phyloP scores from a whole-genome alignment of 2,888 invertebrate genomes.

The Philopedon plagiatum region DNA sequence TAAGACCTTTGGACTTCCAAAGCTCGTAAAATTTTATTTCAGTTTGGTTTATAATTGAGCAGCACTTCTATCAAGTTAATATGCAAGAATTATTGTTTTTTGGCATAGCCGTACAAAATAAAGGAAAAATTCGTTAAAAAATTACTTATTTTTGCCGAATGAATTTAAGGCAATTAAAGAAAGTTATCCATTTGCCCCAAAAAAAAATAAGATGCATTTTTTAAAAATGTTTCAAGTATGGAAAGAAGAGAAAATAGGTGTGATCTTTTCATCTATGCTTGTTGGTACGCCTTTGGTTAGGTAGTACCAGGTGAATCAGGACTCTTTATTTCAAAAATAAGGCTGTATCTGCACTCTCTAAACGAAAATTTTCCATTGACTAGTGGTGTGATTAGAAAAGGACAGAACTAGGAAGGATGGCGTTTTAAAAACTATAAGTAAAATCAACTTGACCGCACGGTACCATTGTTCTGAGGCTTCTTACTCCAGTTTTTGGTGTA shows the following conservation, averaged over 20 bases:
- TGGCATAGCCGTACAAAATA: neutral
- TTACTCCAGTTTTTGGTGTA: neutral
- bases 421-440: neutral
- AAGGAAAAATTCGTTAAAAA: neutral
- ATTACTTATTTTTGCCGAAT: neutral
- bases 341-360: neutral
- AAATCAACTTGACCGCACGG: neutral
- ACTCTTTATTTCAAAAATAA: neutral
- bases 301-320: neutral
- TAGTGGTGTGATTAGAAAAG: neutral
- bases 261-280: neutral
- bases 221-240: neutral
- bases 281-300: neutral
- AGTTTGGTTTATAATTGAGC: neutral
- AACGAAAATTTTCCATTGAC: neutral
- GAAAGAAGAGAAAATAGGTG: neutral
- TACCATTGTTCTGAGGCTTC: neutral
- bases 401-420: neutral
- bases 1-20: neutral
- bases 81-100: neutral
- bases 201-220: neutral
- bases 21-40: slow-evolving; percentile 4
- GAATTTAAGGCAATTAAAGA: too few species aligned
- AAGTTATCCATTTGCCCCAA: neutral
- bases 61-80: neutral